Evolutionary conservation across 1,140 invertebrate genomes (phyloP).

Genomic region (Aphidius ervi): DNA sequence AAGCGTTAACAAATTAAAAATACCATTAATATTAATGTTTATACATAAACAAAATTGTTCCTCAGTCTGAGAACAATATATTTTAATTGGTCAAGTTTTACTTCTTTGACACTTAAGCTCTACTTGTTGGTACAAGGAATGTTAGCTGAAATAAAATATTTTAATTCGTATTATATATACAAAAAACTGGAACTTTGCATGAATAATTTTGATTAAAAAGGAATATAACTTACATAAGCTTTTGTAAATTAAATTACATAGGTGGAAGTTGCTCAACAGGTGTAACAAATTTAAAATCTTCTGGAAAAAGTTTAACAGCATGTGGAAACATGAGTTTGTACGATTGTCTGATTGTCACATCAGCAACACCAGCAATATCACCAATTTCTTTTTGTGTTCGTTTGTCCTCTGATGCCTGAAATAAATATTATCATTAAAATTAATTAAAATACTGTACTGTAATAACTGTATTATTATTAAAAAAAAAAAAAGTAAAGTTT

Average conservation of each 20-base stretch:
- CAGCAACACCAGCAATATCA: conserved; percentile 97
- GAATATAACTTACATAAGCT: too few species aligned
- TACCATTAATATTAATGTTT: too few species aligned
- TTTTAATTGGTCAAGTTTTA: too few species aligned
- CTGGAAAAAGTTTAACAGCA: conserved; percentile 87
- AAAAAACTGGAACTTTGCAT: not conserved
- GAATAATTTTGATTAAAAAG: not conserved
- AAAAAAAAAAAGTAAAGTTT: conserved; percentile 16
- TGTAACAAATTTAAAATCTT: conserved; percentile 93
- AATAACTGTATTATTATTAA: too few species aligned
- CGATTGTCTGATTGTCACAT: conserved; percentile 96
- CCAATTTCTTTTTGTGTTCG: conserved; percentile 97
- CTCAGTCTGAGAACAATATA: too few species aligned
- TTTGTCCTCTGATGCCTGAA: conserved; percentile 88
- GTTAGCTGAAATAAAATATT: conserved; percentile 19
- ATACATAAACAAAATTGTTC: too few species aligned
- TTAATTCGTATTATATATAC: too few species aligned
- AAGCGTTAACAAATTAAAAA: too few species aligned
- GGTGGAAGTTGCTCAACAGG: conserved; percentile 92
- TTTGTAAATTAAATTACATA: conserved; percentile 57
- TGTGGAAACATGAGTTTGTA: conserved; percentile 97
- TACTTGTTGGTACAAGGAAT: conserved; percentile 15
- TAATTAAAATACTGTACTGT: not conserved
- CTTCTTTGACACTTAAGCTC: too few species aligned
- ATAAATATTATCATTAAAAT: conserved; percentile 25